Percentiles rank a stretch among this genome's conserved stretches.
Conservation (phyloP, 2,888 invertebrate genomes). For the Atethmia centrago region DNA sequence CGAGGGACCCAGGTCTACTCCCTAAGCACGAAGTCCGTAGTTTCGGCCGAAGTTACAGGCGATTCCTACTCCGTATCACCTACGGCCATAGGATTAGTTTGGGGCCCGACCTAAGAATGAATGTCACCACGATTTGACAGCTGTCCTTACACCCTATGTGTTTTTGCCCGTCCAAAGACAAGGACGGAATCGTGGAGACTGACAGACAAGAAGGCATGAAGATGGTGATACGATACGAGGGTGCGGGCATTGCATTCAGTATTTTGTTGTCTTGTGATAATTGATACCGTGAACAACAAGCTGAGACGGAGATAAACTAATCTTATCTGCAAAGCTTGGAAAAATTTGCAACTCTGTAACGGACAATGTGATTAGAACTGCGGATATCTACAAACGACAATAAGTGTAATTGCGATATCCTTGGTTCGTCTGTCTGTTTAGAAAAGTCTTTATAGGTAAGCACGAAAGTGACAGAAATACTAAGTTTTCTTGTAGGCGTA, state of each 20-base stretch:
- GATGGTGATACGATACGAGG: neutral
- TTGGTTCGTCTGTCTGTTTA: neutral
- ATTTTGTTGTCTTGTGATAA: neutral
- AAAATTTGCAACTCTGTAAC: constrained; percentile 22
- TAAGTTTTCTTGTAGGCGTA: neutral
- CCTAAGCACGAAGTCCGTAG: no score
- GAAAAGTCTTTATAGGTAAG: no score
- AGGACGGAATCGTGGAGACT: no score
- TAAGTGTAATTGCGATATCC: constrained; percentile 18
- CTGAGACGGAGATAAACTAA: constrained; percentile 23
- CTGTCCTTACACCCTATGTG: no score
- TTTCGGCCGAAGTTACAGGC: no score
- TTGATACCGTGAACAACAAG: neutral
- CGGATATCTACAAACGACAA: neutral
- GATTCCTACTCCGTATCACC: no score
- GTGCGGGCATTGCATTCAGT: neutral
- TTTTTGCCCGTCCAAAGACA: no score
- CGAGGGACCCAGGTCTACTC: no score
- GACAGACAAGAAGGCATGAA: neutral
- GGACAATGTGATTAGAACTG: constrained; percentile 9
- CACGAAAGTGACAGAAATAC: neutral
- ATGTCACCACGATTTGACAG: no score
- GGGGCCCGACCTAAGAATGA: no score
- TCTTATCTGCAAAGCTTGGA: constrained; percentile 33
- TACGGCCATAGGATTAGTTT: no score